Evolutionary conservation across 2,113 vertebrate species (phyloP), one percentile per base, ranked within the genome.

Genomic region (Eleginops maclovinus): DNA sequence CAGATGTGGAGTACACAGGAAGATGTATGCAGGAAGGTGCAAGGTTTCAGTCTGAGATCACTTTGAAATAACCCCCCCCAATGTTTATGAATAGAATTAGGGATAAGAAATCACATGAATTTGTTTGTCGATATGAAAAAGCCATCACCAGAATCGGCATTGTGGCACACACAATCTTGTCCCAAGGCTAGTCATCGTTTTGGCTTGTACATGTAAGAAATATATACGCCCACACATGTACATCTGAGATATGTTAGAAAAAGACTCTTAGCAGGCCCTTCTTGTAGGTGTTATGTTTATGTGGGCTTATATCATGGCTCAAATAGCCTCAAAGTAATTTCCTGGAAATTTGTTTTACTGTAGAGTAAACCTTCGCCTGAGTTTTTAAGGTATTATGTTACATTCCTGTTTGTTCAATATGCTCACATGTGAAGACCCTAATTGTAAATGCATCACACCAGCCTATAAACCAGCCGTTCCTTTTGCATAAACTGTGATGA

Each of bases 181-280:
- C 90, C 89, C 75, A 74, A 78, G 91, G 90, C 89, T 81, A 88
- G 75, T 88, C 81, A 81, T 87, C 82, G 72, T 78, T 85, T 91
- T 91, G 82, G 86, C 86, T 89, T 51, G 24, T 87, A 86, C 80
- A 83, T 82, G 69, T 76, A 83, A 85, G 83, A 84, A 77, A 87
- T 83, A 72, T 36, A 64, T 71, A 79, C 89, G 9, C 91, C 85
- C 82, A 89, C 90, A 73, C 81, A 22, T 79, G 78, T 65, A 76
- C 80, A 88, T 90, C 59, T 75, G 83, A 82, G 74, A 86, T 82
- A 74, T 84, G 79, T 83, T 69, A 59, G 53, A 75, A 68, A 84
- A 61, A 22, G 41, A 74, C 88, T 89, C 61, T 53, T 36, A 75
- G 65, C 65, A 82, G 73, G 75, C 77, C 40, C 44, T 77, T 19